Conservation (phyloP, 2,797 vertebrate species). For the Malacoraja senta region DNA sequence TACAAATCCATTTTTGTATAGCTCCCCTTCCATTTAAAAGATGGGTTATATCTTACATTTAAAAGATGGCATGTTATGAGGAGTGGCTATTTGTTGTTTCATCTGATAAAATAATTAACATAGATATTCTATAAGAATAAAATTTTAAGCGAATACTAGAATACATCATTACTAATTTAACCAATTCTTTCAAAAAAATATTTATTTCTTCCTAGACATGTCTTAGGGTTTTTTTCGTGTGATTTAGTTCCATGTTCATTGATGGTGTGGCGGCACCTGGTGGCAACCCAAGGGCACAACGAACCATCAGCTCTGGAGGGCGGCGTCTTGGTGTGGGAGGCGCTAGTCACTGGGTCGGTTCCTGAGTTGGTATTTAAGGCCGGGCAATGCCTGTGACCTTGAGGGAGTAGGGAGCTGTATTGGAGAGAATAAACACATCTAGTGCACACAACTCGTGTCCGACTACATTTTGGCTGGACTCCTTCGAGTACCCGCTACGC, state of each 20-base stretch:
- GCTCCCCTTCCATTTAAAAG: background rate
- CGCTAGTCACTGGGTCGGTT: too few relatives aligned
- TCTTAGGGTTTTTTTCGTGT: background rate
- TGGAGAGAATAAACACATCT: too few relatives aligned
- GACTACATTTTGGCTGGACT: too few relatives aligned
- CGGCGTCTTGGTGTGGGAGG: too few relatives aligned
- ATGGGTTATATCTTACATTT: background rate
- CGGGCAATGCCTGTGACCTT: too few relatives aligned
- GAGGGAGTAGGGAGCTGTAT: too few relatives aligned
- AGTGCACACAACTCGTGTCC: too few relatives aligned
- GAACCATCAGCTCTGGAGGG: too few relatives aligned
- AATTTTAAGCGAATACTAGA: background rate
- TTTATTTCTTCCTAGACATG: background rate
- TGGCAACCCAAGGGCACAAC: too few relatives aligned
- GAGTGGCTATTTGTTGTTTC: background rate
- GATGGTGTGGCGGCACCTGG: background rate
- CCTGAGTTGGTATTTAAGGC: too few relatives aligned
- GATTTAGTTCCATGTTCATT: background rate
- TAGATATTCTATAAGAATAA: background rate
- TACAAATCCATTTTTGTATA: background rate
- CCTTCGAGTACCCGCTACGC: too few relatives aligned
- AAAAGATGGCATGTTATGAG: background rate
- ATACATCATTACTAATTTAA: background rate
- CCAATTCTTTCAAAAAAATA: background rate
- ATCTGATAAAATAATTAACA: background rate